A percentile compares a stretch with the other conserved stretches of the same genome.
phyloP scores from a whole-genome alignment of 2,113 vertebrate genomes.

The Tupaia tana region DNA sequence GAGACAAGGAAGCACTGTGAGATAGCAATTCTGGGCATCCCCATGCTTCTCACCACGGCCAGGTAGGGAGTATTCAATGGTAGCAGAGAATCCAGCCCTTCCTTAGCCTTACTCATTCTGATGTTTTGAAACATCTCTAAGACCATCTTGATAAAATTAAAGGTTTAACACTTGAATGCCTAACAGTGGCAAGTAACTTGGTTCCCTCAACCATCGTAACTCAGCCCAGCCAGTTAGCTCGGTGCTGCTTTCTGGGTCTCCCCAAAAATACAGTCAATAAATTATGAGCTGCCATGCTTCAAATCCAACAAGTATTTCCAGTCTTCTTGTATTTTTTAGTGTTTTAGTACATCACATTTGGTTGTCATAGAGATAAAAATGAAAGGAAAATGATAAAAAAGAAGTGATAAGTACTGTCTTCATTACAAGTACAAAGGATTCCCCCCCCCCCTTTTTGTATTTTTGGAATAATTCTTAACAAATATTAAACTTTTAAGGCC shows the following conservation, averaged over 20 bases:
- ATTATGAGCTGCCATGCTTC: not conserved
- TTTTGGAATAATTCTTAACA: constrained; percentile 51
- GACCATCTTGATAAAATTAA: not conserved
- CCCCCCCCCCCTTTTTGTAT: not conserved
- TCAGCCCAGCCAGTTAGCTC: not conserved
- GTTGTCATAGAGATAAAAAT: constrained; percentile 36
- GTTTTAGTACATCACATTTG: constrained; percentile 31
- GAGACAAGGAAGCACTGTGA: too few relatives aligned
- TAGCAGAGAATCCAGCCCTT: not conserved
- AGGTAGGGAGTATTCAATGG: not conserved
- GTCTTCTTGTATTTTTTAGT: constrained; percentile 8
- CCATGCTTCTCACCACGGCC: not conserved
- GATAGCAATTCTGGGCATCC: not conserved
- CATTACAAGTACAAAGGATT: not conserved
- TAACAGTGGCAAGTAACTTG: not conserved
- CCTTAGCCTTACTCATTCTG: not conserved
- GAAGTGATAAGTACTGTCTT: not conserved
- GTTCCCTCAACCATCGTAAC: not conserved
- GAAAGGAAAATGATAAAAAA: not conserved
- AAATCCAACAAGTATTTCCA: not conserved
- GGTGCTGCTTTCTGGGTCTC: not conserved
- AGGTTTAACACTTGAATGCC: not conserved
- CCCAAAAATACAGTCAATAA: constrained; percentile 19
- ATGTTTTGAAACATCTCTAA: constrained; percentile 14
- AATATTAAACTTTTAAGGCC: constrained; percentile 5